Evolutionary conservation across 2,113 vertebrate genomes (phyloP), one percentile per base, ranked within the genome.

Genomic region (Scomber scombrus): DNA sequence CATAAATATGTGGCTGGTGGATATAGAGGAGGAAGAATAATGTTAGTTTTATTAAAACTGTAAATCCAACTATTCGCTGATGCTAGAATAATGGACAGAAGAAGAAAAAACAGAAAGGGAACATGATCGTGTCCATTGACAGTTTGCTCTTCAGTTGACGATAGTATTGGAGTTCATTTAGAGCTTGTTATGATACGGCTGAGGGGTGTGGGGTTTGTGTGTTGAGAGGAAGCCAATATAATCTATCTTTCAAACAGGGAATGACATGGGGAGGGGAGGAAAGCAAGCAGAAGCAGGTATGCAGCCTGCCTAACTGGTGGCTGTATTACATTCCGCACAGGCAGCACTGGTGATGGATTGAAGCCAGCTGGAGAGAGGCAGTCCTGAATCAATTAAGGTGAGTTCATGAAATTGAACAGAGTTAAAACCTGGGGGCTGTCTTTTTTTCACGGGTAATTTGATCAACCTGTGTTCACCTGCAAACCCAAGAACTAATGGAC

Each of bases 351-450:
- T 93, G 93, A 94, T 94, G 91, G 92, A 94, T 93, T 92, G 91
- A 91, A 16, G 90, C 87, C 89, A 90, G 90, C 87, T 88, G 85
- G 86, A 88, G 81, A 81, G 86, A 89, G 90, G 91, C 92, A 94
- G 91, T 82, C 84, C 85, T 89, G 89, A 93, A 94, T 93, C 92
- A 92, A 94, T 93, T 90, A 91, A 84, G 73, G 73, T 73, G 83
- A 91, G 84, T 91, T 91, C 90, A 93, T 93, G 91, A 93, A 92
- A 93, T 80, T 88, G 89, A 90, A 81, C 82, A 81, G 75, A 87
- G 88, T 81, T 81, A 76, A 86, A 91, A 84, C 47, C 63, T 18
- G 11, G 52, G 63, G 52, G 71, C 65, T 31, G 57, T 63, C 51
- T 51, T 60, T 88, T 85, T 89, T 76, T 62, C 66, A 69, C 6